Evolutionary conservation across 2,888 invertebrate species (phyloP), one percentile per base, ranked within the genome.

Genomic region (Lycia hirtaria): DNA sequence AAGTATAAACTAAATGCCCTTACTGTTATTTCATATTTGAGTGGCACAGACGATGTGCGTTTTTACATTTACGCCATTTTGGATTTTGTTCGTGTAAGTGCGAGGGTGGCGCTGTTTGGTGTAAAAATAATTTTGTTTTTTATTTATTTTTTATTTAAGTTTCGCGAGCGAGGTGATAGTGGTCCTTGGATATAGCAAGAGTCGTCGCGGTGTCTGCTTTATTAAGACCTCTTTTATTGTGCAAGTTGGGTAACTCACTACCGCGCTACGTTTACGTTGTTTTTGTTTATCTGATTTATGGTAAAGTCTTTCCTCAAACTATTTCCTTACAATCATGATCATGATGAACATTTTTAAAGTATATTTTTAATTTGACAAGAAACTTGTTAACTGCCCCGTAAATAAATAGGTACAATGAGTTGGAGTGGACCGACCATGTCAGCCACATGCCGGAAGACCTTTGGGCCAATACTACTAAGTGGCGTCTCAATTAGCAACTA

Each of bases 41-140:
- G 88, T 85, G 80, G 75, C 79, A 72, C 72, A 65, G 71, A 75
- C 81, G 82, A 87, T 88, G 87, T 85, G 84, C 86, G 85, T 85
- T 87, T 60, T 87, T 85, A 84, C 85, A 86, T 87, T 65, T 86
- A 84, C 87, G 88, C 88, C 87, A 87, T 88, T 85, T 88, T 86
- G 82, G 80, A 85, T 83, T 81, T 76, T 80, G 81, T 81, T 83
- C 82, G 80, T 74, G 74, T 76, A 79, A 83, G 81, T 78, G 83
- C 78, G 76, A 52, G 70, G 76, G 77, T 76, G 74, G 73, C 68
- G 70, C 54, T 58, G 61, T 49, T 48, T 49, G 58, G 62, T 67
- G 63, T 63, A 65, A 65, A 65, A 60, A 67, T 56, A 62, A 62
- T 61, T 68, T 64, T 62, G 44, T 47, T 62, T 65, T 64, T 56